Conservation (phyloP, 2,797 vertebrate genomes). For the Lophius americanus region DNA sequence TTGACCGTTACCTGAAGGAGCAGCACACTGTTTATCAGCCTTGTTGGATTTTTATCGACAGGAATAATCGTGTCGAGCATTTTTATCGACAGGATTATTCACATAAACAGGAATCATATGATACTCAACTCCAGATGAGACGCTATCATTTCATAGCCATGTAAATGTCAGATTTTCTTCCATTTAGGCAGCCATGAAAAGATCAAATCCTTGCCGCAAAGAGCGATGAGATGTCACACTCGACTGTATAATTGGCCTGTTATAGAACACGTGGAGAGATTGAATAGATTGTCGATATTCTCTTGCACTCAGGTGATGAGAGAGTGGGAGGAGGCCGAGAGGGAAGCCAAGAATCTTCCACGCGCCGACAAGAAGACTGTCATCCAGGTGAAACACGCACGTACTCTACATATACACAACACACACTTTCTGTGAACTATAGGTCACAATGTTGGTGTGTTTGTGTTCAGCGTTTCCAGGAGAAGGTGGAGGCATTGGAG, state of each 20-base stretch:
- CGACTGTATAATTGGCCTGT: constrained; percentile 5
- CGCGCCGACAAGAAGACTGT: constrained; percentile 96
- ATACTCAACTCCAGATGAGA: not conserved
- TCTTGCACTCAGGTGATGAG: constrained; percentile 92
- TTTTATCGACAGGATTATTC: constrained; percentile 3
- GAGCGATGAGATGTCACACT: constrained; percentile 12
- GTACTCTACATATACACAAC: not conserved
- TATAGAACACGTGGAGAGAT: not conserved
- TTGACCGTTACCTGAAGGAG: no score
- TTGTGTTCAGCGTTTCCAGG: constrained; percentile 91
- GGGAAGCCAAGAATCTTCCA: constrained; percentile 94
- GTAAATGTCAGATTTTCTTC: constrained; percentile 9
- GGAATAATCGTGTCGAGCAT: no score
- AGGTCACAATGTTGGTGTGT: not conserved
- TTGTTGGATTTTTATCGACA: not conserved
- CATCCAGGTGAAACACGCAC: constrained; percentile 87
- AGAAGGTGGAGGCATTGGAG: constrained; percentile 96
- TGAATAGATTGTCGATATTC: not conserved
- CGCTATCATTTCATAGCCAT: not conserved
- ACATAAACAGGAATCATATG: not conserved
- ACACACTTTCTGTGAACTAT: no score
- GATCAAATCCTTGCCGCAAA: constrained; percentile 6
- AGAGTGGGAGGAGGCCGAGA: constrained; percentile 98
- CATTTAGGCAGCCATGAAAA: constrained; percentile 1
- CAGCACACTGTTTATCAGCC: no score